Evolutionary conservation across 2,113 vertebrate genomes (phyloP).

Genomic region (Bos taurus): DNA sequence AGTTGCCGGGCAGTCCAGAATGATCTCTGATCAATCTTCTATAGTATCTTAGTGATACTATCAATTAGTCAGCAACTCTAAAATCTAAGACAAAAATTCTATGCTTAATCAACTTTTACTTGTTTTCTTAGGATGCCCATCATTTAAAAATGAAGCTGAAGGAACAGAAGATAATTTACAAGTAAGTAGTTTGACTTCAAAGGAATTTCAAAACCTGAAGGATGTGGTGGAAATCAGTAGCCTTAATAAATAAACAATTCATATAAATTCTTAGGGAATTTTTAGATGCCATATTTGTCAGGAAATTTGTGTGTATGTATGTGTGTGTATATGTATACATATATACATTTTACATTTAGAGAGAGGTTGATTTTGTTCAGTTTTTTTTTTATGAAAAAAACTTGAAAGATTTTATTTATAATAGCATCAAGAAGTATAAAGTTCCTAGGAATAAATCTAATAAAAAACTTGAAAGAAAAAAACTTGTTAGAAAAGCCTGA

Average conservation of each 20-base stretch:
- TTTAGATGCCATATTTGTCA: neutral
- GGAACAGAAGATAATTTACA: slow-evolving; percentile 87
- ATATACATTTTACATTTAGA: neutral
- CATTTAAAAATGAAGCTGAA: slow-evolving; percentile 86
- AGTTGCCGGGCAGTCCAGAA: neutral
- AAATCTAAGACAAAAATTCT: neutral
- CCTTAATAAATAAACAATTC: neutral
- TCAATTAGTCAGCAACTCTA: neutral
- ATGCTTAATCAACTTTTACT: neutral
- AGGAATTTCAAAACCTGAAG: slow-evolving; percentile 2
- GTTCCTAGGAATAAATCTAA: neutral
- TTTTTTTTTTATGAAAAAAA: neutral
- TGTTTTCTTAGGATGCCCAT: slow-evolving; percentile 83
- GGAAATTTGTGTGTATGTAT: neutral
- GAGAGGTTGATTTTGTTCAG: neutral
- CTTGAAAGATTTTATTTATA: neutral
- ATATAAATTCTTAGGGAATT: neutral
- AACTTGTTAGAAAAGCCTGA: neutral
- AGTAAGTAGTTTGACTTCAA: slow-evolving; percentile 81
- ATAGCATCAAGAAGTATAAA: neutral
- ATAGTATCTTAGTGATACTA: neutral
- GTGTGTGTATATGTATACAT: neutral
- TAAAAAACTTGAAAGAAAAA: neutral
- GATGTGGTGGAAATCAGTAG: neutral
- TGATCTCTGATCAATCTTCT: neutral